These are phyloP conservation scores for Temnopleurus reevesii DNA, from an alignment of 53 echinoderm and acorn worm genomes.

Conservation along the genomic window DNA sequence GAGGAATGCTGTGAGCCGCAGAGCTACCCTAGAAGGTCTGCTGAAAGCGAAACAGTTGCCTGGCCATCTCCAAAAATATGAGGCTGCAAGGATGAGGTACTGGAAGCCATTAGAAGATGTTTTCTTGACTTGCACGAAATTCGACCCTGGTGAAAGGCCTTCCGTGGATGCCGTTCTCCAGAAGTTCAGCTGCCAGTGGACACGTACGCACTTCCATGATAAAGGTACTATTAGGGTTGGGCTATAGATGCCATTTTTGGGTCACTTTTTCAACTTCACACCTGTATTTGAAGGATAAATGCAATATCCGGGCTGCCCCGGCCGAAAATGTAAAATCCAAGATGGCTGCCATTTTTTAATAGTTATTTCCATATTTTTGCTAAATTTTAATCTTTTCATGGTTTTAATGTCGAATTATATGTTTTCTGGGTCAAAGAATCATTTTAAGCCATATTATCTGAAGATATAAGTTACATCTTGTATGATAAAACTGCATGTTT, in stretches of 20 bases:
- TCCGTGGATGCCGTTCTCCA: too few species aligned
- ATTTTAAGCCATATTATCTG: not conserved
- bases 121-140: too few species aligned
- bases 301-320: not conserved
- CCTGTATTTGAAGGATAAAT: not conserved
- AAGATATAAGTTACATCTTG: not conserved
- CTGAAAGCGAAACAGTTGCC: too few species aligned
- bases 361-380: not conserved
- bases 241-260: not conserved
- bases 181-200: too few species aligned
- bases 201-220: too few species aligned
- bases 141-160: too few species aligned
- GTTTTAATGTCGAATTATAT: not conserved
- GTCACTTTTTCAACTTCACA: not conserved
- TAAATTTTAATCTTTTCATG: not conserved
- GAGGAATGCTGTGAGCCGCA: too few species aligned
- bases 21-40: too few species aligned
- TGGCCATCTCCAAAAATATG: too few species aligned
- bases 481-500: not conserved
- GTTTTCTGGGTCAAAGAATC: not conserved
- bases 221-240: too few species aligned
- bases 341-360: not conserved
- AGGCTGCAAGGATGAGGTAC: too few species aligned
- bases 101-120: too few species aligned
- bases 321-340: not conserved